Evolutionary conservation across 2,113 vertebrate species (phyloP).

Genomic region (Lipotes vexillifer): DNA sequence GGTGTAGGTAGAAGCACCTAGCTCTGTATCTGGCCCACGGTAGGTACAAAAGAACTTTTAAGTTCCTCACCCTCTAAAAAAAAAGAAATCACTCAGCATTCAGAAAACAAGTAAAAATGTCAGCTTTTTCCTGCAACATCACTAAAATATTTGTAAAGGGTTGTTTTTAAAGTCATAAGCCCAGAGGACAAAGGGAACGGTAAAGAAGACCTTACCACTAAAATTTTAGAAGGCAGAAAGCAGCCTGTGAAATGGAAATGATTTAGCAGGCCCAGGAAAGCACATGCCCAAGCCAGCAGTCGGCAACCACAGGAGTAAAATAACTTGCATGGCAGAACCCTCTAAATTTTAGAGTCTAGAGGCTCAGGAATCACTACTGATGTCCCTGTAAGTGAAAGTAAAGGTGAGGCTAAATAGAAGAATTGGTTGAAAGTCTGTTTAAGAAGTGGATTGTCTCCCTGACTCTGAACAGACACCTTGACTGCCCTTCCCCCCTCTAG

Average conservation of each 20-base stretch:
- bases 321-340: background rate
- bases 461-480: background rate
- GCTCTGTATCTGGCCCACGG: background rate
- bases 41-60: background rate
- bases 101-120: background rate
- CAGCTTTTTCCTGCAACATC: background rate
- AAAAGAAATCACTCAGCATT: background rate
- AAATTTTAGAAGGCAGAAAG: background rate
- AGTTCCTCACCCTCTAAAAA: background rate
- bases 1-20: background rate
- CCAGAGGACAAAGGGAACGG: background rate
- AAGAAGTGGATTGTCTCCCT: background rate
- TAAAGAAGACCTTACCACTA: background rate
- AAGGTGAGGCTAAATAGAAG: background rate
- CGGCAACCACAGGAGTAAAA: background rate
- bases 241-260: background rate
- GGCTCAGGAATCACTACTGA: background rate
- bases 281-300: fast-evolving
- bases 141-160: background rate
- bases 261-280: background rate
- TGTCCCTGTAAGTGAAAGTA: background rate
- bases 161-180: background rate
- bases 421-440: background rate
- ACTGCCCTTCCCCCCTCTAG: too few species aligned
- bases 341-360: background rate